Conservation (phyloP, 1,140 invertebrate genomes). For the Tetramorium alpestre region DNA sequence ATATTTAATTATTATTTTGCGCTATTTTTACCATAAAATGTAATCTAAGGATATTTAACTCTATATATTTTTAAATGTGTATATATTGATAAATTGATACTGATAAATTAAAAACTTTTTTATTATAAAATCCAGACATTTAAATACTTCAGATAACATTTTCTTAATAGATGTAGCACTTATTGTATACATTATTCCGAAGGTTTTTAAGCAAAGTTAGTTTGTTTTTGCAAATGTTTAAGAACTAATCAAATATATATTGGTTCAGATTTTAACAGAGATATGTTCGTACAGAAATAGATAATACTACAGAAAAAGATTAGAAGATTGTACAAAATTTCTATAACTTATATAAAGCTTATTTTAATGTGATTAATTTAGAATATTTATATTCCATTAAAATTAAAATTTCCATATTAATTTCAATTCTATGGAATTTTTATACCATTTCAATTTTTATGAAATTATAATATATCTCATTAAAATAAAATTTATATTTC, state of each 20-base stretch:
- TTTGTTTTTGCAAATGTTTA: not conserved
- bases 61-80: constrained; percentile 2
- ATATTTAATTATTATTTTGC: not conserved
- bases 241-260: not conserved
- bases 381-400: not conserved
- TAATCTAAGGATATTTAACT: not conserved
- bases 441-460: not conserved
- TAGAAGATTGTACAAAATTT: not conserved
- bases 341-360: not conserved
- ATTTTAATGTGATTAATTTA: not conserved
- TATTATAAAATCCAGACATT: not conserved
- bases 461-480: not conserved
- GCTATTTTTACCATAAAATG: not conserved
- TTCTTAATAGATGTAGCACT: not conserved
- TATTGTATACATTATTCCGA: constrained; percentile 5
- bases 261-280: not conserved
- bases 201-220: not conserved
- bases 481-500: not conserved
- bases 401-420: not conserved
- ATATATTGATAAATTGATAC: too few species aligned
- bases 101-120: not conserved
- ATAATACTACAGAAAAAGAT: not conserved
- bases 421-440: not conserved
- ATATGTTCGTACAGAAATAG: not conserved
- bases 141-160: not conserved